Evolutionary conservation across 2,888 invertebrate genomes (phyloP).

Genomic region (Eupithecia inturbata): DNA sequence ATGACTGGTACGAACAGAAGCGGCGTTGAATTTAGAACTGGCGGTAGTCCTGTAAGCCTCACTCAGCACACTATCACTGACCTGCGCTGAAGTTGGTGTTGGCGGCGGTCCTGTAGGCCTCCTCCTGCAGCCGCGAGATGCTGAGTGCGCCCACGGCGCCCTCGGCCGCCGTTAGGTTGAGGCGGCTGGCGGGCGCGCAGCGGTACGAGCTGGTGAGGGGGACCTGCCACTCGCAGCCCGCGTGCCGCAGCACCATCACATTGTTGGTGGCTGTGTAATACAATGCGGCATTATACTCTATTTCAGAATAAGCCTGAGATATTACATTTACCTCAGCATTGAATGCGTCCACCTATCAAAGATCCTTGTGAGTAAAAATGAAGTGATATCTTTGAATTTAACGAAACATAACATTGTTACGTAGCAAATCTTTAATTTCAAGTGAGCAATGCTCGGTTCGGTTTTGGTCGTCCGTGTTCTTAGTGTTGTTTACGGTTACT

Average conservation of each 20-base stretch:
- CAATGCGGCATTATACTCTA: neutral
- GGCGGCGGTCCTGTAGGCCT: conserved; percentile 87
- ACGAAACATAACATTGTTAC: neutral
- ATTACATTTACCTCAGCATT: neutral
- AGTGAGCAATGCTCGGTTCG: neutral
- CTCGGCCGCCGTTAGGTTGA: conserved; percentile 79
- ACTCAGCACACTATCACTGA: conserved; percentile 66
- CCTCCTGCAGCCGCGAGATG: conserved; percentile 87
- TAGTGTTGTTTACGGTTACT: neutral
- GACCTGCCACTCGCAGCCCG: conserved; percentile 82
- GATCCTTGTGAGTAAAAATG: neutral
- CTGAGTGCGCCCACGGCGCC: conserved; percentile 75
- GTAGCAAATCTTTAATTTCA: neutral
- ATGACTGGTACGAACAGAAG: too few species aligned
- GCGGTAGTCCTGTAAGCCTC: neutral
- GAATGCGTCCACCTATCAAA: neutral
- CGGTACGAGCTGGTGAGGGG: conserved; percentile 89
- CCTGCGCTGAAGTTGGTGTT: conserved; percentile 86
- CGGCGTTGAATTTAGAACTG: neutral
- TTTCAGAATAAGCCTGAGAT: neutral
- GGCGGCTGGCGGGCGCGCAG: conserved; percentile 84
- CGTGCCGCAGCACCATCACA: conserved; percentile 76
- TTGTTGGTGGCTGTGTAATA: conserved; percentile 54
- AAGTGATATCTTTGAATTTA: too few species aligned
- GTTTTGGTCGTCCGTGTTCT: neutral